phyloP scores from a whole-genome alignment of 2,888 invertebrate species.

The Blastobasis lacticolella region DNA sequence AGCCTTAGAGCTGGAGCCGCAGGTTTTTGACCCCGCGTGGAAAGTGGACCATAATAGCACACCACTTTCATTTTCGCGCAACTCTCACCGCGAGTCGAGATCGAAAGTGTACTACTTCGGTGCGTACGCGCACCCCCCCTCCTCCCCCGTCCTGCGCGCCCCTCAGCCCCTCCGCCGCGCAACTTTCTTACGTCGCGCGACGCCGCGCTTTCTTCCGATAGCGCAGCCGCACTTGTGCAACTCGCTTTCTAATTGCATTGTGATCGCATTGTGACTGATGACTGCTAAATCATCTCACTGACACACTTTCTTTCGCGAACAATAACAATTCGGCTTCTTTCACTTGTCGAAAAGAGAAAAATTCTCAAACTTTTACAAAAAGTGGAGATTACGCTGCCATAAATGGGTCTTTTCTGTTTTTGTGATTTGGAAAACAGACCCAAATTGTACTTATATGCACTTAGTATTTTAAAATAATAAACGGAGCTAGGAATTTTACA shows the following conservation, averaged over 20 bases:
- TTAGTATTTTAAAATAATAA: too few relatives aligned
- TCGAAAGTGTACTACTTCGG: slow-evolving; percentile 71
- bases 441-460: too few relatives aligned
- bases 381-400: too few relatives aligned
- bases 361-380: not conserved
- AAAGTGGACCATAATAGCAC: slow-evolving; percentile 71
- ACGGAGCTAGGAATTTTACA: too few relatives aligned
- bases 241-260: slow-evolving; percentile 73
- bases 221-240: slow-evolving; percentile 55
- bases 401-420: too few relatives aligned
- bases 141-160: slow-evolving; percentile 22
- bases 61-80: slow-evolving; percentile 78
- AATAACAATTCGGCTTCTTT: not conserved
- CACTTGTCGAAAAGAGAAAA: not conserved
- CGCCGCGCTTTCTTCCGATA: slow-evolving; percentile 66
- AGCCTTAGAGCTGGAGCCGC: slow-evolving; percentile 41
- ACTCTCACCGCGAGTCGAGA: slow-evolving; percentile 71
- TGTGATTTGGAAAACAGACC: too few relatives aligned
- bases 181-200: slow-evolving; percentile 55
- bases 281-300: slow-evolving; percentile 50
- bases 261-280: slow-evolving; percentile 56
- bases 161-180: slow-evolving; percentile 23
- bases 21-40: slow-evolving; percentile 66
- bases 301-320: slow-evolving; percentile 44
- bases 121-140: slow-evolving; percentile 59